phyloP scores from a whole-genome alignment of 2,797 vertebrate genomes.

The Helicolenus hilgendorfi region DNA sequence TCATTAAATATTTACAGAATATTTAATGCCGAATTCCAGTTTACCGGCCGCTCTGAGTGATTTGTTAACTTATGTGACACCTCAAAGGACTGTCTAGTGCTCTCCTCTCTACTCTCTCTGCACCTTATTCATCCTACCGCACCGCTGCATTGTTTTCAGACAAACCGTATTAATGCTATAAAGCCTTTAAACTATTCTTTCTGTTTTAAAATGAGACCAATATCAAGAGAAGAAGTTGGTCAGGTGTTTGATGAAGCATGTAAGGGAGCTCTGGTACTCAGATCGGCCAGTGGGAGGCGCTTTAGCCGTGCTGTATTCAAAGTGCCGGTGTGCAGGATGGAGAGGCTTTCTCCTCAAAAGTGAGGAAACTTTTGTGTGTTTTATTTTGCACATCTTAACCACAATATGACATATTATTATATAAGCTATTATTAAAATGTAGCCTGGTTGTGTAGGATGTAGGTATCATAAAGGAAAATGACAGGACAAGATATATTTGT shows the following conservation, averaged over 20 bases:
- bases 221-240: not conserved
- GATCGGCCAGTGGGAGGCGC: constrained; percentile 94
- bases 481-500: not conserved
- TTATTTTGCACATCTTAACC: constrained; percentile 43
- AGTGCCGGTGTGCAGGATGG: constrained; percentile 49
- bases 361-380: constrained; percentile 85
- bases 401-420: not conserved
- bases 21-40: not conserved
- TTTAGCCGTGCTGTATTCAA: constrained; percentile 94
- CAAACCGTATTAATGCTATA: not conserved
- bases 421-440: not conserved
- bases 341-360: constrained; percentile 68
- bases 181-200: not conserved
- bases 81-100: not conserved
- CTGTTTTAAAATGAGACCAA: not conserved
- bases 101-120: not conserved
- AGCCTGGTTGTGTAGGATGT: not conserved
- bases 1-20: constrained; percentile 18
- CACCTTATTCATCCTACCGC: not conserved
- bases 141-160: no score
- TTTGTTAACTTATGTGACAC: not conserved
- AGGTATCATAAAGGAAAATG: not conserved
- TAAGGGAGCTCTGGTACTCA: constrained; percentile 38
- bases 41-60: not conserved
- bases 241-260: constrained; percentile 27